Evolutionary conservation across 2,888 invertebrate species (phyloP).

Genomic region (Parapristionchus giblindavisi): DNA sequence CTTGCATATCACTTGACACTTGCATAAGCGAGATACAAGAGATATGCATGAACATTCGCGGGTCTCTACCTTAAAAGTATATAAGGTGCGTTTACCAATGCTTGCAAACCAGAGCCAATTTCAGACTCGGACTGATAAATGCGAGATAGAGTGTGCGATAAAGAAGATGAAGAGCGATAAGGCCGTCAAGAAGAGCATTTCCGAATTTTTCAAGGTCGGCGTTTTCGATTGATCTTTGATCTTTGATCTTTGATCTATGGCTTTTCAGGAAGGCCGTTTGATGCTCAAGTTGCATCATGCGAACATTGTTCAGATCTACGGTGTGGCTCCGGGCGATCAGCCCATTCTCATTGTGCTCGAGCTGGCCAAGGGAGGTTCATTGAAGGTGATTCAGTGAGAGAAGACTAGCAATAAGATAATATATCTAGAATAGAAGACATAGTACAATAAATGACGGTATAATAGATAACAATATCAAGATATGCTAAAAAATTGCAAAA

Average conservation of each 20-base stretch:
- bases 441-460: no score
- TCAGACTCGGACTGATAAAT: not conserved
- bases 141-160: constrained; percentile 4
- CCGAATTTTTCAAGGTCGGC: constrained; percentile 19
- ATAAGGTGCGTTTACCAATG: no score
- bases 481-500: no score
- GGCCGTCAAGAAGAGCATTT: constrained; percentile 21
- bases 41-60: no score
- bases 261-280: constrained; percentile 25
- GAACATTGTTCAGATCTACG: constrained; percentile 25
- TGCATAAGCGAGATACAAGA: no score
- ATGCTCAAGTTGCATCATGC: constrained; percentile 22
- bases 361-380: constrained; percentile 27
- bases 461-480: no score
- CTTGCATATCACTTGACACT: no score
- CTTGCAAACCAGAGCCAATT: no score
- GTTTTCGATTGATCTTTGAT: not conserved
- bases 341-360: constrained; percentile 28
- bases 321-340: constrained; percentile 16
- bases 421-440: not conserved
- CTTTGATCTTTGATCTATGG: no score
- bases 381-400: constrained; percentile 17
- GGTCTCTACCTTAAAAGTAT: no score
- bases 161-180: constrained; percentile 32
- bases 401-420: constrained; percentile 3